Conservation (phyloP, 2,888 invertebrate genomes). For the Drosophila phalerata region DNA sequence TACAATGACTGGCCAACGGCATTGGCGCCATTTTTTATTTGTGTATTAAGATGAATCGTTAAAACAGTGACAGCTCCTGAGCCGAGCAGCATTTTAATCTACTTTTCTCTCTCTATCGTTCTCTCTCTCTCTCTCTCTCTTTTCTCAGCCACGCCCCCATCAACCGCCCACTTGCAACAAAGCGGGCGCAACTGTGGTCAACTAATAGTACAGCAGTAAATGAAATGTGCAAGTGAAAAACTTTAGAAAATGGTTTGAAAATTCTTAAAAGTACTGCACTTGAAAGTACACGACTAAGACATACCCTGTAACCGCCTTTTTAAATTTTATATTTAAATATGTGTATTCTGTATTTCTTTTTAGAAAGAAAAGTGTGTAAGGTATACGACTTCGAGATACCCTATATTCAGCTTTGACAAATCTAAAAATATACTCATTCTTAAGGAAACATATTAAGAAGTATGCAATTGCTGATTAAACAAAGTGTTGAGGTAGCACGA, state of each 20-base stretch:
- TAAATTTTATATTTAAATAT: no score
- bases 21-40: constrained; percentile 72
- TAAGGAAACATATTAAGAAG: no score
- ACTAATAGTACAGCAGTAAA: constrained; percentile 5
- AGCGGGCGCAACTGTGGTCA: neutral
- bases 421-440: no score
- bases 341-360: no score
- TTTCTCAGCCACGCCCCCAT: neutral
- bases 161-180: neutral
- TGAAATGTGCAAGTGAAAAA: constrained; percentile 1
- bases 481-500: no score
- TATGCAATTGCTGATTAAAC: no score
- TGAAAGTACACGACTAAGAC: neutral
- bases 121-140: neutral
- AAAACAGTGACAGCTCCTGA: constrained; percentile 64
- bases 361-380: no score
- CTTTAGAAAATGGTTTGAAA: neutral
- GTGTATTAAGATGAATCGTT: constrained; percentile 76
- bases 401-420: neutral
- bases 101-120: no score
- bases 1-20: constrained; percentile 62
- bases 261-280: neutral
- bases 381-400: no score
- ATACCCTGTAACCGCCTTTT: no score
- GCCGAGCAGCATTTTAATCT: constrained; percentile 24